Base-by-base conservation (phyloP, 1,140 invertebrate genomes). In the Saccostrea cuccullata region DNA sequence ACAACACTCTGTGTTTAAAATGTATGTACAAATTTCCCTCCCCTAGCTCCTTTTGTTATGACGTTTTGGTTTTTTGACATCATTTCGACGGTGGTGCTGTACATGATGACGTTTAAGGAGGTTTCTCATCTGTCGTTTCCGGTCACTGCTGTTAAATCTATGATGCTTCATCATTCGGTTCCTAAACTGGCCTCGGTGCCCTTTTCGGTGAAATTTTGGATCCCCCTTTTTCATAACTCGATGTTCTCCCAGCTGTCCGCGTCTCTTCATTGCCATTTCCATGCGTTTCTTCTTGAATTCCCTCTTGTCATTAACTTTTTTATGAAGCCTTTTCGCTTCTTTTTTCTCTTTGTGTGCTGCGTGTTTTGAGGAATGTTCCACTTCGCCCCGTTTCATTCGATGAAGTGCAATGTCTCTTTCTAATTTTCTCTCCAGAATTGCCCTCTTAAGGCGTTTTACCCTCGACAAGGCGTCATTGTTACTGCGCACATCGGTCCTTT, bases 301-400 rank as follows among this genome's bases (percentile, higher is more conserved):
- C 26, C 30, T 26, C 3, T 77, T 77, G 11, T 15, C 26, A 3
- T 36, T 30, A 15, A 36, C 26, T 23, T 77, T 26, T 77, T 30
- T 77, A 9, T 77, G 23, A 15, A 30, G 13, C 8, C 23, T 30
- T 12, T 77, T 77, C 23, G 23, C 8, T 12, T 36, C 11, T 2
- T 77, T 77, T 2, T 11, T 30, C 11, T 30, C 13, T 13, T 26
- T 77, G 15, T 12, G 23, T 26, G 70, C 30, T 36, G 23, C 30
- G 36, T 30, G 70, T 77, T 77, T 77, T 36, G 70, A 30, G 26
- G 23, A 23, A 36, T 73, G 70, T 30, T 36, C 30, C 23, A 73
- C 70, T 73, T 77, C 70, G 23, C 70, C 70, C 13, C 70, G 70
- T 30, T 77, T 77, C 70, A 77, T 77, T 26, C 70, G 70, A 30